Evolutionary conservation across 2,888 invertebrate genomes (phyloP).

Genomic region (Orthosia gracilis): DNA sequence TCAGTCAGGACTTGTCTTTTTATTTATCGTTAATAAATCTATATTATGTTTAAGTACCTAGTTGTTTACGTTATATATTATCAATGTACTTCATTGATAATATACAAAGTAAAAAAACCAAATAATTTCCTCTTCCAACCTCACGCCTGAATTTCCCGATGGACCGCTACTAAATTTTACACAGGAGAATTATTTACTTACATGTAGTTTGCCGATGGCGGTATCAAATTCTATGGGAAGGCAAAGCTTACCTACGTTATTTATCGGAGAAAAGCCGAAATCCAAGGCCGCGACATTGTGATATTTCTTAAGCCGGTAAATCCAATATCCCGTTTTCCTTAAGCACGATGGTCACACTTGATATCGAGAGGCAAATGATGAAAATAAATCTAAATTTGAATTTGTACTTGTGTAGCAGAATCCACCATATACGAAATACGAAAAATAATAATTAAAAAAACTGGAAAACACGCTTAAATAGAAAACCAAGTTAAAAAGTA

Average conservation of each 20-base stretch:
- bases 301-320: conserved; percentile 34
- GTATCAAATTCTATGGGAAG: conserved; percentile 39
- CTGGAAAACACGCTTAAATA: too few species aligned
- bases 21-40: too few species aligned
- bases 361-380: conserved; percentile 9
- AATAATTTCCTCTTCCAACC: not conserved
- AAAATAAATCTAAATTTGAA: not conserved
- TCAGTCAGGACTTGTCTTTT: too few species aligned
- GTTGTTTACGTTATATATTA: too few species aligned
- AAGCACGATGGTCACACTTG: conserved; percentile 15
- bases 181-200: conserved; percentile 4
- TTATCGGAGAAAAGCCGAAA: conserved; percentile 31
- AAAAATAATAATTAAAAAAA: too few species aligned
- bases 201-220: conserved; percentile 18
- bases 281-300: not conserved
- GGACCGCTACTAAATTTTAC: conserved; percentile 26
- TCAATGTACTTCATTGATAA: not conserved
- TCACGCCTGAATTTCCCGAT: conserved; percentile 25
- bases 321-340: conserved; percentile 30
- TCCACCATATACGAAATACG: too few species aligned
- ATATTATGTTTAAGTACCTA: too few species aligned
- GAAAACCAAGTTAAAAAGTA: too few species aligned
- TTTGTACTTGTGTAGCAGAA: too few species aligned
- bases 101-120: not conserved
- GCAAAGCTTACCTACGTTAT: conserved; percentile 30